These are phyloP conservation scores for Glyptemys insculpta DNA, from an alignment of 2,797 vertebrate genomes.

Conservation along the genomic window DNA sequence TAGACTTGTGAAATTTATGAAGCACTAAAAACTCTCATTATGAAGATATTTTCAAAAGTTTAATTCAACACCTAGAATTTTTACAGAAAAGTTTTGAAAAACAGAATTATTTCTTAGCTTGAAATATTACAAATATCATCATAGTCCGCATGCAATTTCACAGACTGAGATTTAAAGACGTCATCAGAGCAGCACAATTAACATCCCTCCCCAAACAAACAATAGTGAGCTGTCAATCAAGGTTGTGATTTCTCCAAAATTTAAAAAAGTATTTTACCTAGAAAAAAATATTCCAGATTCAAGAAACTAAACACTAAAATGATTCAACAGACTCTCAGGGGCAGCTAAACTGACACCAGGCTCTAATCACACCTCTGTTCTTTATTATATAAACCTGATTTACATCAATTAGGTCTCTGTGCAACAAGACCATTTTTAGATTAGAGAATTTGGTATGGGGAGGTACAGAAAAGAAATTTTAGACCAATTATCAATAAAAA, in stretches of 20 bases:
- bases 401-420: constrained; percentile 62
- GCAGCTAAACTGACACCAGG: constrained; percentile 21
- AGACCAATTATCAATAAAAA: constrained; percentile 21
- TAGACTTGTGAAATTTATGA: not conserved
- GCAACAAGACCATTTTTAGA: constrained; percentile 66
- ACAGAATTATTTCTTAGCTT: not conserved
- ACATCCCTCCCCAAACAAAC: not conserved
- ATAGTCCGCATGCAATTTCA: not conserved
- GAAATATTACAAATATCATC: not conserved
- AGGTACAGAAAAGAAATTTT: constrained; percentile 37
- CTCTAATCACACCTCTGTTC: not conserved
- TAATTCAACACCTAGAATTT: not conserved
- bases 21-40: not conserved
- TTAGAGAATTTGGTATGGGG: constrained; percentile 23
- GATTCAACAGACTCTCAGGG: not conserved
- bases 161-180: not conserved
- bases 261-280: not conserved
- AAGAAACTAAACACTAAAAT: not conserved
- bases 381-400: constrained; percentile 43
- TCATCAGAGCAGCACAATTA: not conserved
- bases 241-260: not conserved
- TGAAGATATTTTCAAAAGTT: not conserved
- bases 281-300: accelerated
- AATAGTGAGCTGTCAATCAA: not conserved
- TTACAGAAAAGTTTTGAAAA: not conserved